A percentile compares a stretch with the other conserved stretches of the same genome.
Conservation (phyloP, 2,888 invertebrate genomes). For the Apeira syringaria region DNA sequence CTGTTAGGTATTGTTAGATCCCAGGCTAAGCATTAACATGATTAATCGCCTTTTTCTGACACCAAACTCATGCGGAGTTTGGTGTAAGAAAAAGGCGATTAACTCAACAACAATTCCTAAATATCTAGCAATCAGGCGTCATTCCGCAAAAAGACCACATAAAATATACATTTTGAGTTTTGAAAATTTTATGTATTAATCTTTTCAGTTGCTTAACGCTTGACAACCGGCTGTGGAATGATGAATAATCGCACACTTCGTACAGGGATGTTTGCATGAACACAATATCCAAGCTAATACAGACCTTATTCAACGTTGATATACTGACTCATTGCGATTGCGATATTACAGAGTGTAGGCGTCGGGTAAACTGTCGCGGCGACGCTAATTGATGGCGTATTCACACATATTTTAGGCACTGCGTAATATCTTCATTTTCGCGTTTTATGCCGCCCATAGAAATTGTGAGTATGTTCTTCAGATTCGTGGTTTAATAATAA, state of each 20-base stretch:
- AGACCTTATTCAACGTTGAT: neutral
- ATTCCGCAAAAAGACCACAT: conserved; percentile 35
- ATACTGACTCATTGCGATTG: conserved; percentile 13
- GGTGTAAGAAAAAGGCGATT: too few species aligned
- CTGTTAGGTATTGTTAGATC: too few species aligned
- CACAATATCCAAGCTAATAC: neutral
- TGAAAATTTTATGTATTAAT: conserved; percentile 42
- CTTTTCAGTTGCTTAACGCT: conserved; percentile 39
- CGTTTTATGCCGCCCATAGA: too few species aligned
- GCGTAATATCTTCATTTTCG: too few species aligned
- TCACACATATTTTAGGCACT: conserved; percentile 10
- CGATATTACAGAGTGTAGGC: conserved; percentile 12
- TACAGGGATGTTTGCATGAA: conserved; percentile 5
- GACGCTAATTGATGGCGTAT: conserved; percentile 18
- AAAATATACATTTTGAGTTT: conserved; percentile 35
- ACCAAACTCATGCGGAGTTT: too few species aligned
- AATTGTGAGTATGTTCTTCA: too few species aligned
- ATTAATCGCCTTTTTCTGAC: conserved; percentile 14
- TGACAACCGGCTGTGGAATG: conserved; percentile 38
- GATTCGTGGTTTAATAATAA: too few species aligned
- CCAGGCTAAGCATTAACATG: conserved; percentile 18
- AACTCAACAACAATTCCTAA: conserved; percentile 30
- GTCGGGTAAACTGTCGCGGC: conserved; percentile 14
- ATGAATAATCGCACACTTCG: conserved; percentile 36
- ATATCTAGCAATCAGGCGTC: conserved; percentile 34